phyloP scores from a whole-genome alignment of 2,888 invertebrate genomes.

The Sylvicola cinctus region DNA sequence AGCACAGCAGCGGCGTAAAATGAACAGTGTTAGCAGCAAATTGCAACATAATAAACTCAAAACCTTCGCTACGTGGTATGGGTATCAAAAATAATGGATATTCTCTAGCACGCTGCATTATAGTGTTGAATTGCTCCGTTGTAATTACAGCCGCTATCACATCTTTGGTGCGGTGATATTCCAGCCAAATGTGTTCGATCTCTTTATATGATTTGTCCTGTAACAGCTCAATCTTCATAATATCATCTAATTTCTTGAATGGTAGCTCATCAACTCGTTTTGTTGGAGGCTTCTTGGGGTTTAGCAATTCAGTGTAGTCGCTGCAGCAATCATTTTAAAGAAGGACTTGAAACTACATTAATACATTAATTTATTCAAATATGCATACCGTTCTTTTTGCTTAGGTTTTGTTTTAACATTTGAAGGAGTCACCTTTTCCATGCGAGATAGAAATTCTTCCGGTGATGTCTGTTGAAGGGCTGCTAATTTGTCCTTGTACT shows the following conservation, averaged over 20 bases:
- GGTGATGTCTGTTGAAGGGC: slow-evolving; percentile 52
- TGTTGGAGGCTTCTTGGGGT: slow-evolving; percentile 33
- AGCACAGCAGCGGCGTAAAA: slow-evolving; percentile 68
- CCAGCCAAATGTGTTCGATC: slow-evolving; percentile 55
- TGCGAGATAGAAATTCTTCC: slow-evolving; percentile 44
- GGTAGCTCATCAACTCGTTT: slow-evolving; percentile 18
- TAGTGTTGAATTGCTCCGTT: slow-evolving; percentile 31
- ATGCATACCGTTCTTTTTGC: slow-evolving; percentile 6
- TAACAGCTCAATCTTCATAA: slow-evolving; percentile 61
- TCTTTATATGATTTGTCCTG: slow-evolving; percentile 47
- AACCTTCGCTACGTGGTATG: slow-evolving; percentile 60
- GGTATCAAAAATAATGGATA: slow-evolving; percentile 60
- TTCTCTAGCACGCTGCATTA: slow-evolving; percentile 34
- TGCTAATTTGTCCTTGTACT: slow-evolving; percentile 60
- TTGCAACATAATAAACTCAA: slow-evolving; percentile 68
- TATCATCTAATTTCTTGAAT: slow-evolving; percentile 35
- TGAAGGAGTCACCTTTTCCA: slow-evolving; percentile 26
- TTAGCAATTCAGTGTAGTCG: slow-evolving; percentile 39
- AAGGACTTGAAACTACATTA: background rate
- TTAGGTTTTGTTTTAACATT: slow-evolving; percentile 11
- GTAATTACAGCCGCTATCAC: slow-evolving; percentile 56
- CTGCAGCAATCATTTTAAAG: too few relatives aligned
- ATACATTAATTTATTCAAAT: too few relatives aligned
- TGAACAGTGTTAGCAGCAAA: slow-evolving; percentile 50
- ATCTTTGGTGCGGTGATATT: slow-evolving; percentile 59